phyloP scores from a whole-genome alignment of 2,113 vertebrate genomes.

The Emydura subglobosa region DNA sequence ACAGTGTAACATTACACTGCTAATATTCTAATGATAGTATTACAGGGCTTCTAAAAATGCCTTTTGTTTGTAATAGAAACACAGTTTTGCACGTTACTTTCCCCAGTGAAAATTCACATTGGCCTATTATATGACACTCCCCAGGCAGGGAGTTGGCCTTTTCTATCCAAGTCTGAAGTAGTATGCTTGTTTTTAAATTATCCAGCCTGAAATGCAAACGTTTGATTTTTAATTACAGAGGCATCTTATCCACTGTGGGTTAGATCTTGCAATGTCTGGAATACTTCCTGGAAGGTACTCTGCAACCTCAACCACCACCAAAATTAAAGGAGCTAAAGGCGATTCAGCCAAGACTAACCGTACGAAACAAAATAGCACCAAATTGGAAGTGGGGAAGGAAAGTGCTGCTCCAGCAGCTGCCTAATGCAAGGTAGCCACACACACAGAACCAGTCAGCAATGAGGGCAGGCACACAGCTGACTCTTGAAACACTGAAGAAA shows the following conservation, averaged over 20 bases:
- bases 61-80: background rate
- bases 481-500: background rate
- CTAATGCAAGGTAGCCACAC: background rate
- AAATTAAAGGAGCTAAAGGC: background rate
- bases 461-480: background rate
- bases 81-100: background rate
- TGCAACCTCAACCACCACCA: background rate
- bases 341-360: background rate
- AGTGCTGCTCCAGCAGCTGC: background rate
- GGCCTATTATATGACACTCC: background rate
- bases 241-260: background rate
- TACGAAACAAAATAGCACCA: background rate
- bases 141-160: background rate
- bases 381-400: background rate
- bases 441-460: background rate
- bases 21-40: background rate
- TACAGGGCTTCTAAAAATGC: background rate
- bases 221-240: background rate
- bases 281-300: background rate
- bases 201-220: background rate
- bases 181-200: background rate
- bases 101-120: background rate
- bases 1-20: background rate
- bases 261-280: background rate
- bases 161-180: background rate